Evolutionary conservation across 2,888 invertebrate genomes (phyloP), one percentile per base, ranked within the genome.

Genomic region (Thereva unica): DNA sequence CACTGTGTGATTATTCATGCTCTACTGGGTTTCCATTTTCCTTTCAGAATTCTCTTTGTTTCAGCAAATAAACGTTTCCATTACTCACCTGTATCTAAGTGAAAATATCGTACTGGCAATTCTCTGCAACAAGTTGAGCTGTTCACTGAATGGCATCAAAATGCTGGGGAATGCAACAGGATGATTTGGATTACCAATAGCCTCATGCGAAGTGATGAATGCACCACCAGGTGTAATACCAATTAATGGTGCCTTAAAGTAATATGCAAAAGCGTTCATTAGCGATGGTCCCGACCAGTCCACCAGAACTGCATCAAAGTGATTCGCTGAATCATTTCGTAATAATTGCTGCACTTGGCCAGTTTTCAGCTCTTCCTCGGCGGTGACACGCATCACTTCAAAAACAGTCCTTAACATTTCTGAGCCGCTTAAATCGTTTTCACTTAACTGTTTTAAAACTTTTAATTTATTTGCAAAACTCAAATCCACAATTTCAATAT

Each of bases 281-380:
- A 83, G 64, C 0, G 85, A 84, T n/a, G 73, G 72, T 4, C 82
- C 78, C 5, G 85, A 79, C n/a, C 83, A 81, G 75, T 87, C 87
- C 3, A 83, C 80, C 45, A 87, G 76, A 0, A 86, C 82, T 41
- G 86, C 73, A 74, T 87, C 87, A 71, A 86, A 87, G 23, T 23
- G 23, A 61, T 34, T 61, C 40, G 81, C 81, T 1, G 80, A 80
- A 67, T 82, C 54, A 34, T 69, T 61, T 3, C 72, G 69, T 4
- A 76, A 66, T 2, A 76, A 56, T 10, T 70, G 41, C 68, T 75
- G 71, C 12, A 78, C 70, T 71, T 75, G 73, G 34, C 73, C 70
- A 10, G 72, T 72, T 64, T 72, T 71, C 8, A 76, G 53, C 57
- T 75, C 74, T n/a, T 69, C 70, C 38, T 75, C 75, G 0, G 71